These are phyloP conservation scores for Athrips mouffetella DNA, from an alignment of 2,888 invertebrate species.

Conservation along the genomic window DNA sequence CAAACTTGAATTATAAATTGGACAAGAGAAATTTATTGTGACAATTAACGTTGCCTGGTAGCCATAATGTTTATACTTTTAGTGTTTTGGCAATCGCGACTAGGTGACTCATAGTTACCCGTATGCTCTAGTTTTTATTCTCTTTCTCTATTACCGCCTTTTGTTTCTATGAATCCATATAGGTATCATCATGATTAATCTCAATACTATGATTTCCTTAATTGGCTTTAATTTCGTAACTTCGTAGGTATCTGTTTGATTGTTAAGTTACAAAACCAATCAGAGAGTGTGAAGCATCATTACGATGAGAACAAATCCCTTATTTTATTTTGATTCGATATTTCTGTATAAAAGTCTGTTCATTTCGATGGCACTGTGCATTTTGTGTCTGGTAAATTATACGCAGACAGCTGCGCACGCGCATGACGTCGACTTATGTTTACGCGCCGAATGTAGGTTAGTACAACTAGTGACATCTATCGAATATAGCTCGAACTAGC, in stretches of 20 bases:
- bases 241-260: not conserved
- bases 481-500: conserved; percentile 38
- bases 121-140: conserved; percentile 12
- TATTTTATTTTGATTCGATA: not conserved
- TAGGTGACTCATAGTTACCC: conserved; percentile 33
- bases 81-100: conserved; percentile 33
- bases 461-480: conserved; percentile 64
- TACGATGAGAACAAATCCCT: too few species aligned
- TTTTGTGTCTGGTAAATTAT: conserved; percentile 44
- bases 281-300: too few species aligned
- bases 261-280: too few species aligned
- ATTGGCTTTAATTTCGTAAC: not conserved
- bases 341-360: not conserved
- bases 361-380: not conserved
- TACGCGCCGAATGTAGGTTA: conserved; percentile 54
- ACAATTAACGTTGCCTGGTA: conserved; percentile 34
- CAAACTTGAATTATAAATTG: conserved; percentile 9
- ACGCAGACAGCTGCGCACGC: conserved; percentile 48
- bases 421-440: conserved; percentile 39
- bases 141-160: too few species aligned
- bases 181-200: too few species aligned
- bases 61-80: conserved; percentile 30
- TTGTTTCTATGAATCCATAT: too few species aligned
- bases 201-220: too few species aligned
- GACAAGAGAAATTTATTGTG: conserved; percentile 8